Conservation (phyloP, 2,888 invertebrate genomes). For the Galeruca laticollis region DNA sequence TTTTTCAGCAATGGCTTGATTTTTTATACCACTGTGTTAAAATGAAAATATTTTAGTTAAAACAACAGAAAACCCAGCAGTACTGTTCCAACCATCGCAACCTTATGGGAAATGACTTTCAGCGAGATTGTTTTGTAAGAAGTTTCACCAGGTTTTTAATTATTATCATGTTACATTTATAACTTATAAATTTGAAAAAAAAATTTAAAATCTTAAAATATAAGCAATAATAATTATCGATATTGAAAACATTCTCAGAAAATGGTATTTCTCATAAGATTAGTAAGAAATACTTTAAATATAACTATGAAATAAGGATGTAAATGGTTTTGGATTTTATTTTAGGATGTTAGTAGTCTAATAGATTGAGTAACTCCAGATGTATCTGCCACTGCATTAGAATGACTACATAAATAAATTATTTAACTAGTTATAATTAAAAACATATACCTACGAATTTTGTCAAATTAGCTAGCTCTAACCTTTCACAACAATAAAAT, state of each 20-base stretch:
- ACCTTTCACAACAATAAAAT: background rate
- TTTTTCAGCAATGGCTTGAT: background rate
- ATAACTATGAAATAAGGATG: too few relatives aligned
- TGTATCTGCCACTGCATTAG: background rate
- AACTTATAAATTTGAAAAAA: background rate
- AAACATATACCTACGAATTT: background rate
- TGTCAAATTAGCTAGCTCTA: background rate
- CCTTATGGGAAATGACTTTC: background rate
- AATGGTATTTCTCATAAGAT: background rate
- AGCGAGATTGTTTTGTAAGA: background rate
- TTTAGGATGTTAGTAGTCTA: too few relatives aligned
- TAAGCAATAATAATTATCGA: too few relatives aligned
- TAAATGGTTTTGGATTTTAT: too few relatives aligned
- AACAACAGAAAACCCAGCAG: background rate
- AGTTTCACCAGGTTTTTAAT: too few relatives aligned
- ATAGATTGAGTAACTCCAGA: background rate
- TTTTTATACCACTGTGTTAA: background rate
- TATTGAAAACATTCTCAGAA: background rate
- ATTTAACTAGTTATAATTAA: background rate
- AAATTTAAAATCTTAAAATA: background rate
- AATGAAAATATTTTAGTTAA: background rate
- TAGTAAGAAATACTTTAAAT: background rate
- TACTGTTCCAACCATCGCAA: background rate
- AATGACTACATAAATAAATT: background rate
- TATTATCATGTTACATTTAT: too few relatives aligned